Evolutionary conservation across 2,113 vertebrate species (phyloP).

Genomic region (Nematolebias whitei): DNA sequence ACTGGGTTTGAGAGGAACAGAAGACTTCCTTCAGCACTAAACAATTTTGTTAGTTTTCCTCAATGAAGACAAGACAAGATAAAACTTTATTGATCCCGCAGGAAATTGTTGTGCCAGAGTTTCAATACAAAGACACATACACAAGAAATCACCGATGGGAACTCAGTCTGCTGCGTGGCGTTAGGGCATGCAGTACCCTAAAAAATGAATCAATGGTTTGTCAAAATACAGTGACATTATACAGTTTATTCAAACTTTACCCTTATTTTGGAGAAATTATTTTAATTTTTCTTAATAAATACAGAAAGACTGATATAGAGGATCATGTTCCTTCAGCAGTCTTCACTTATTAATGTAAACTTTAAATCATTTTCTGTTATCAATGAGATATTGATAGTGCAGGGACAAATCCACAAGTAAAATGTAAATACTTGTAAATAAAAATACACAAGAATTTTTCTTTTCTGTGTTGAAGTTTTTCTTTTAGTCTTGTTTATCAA

Average conservation of each 20-base stretch:
- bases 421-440: not conserved
- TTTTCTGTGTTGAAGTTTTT: not conserved
- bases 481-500: not conserved
- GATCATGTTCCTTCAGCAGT: too few relatives aligned
- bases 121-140: too few relatives aligned
- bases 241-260: not conserved
- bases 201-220: not conserved
- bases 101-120: too few relatives aligned
- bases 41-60: not conserved
- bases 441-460: not conserved
- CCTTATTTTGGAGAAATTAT: too few relatives aligned
- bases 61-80: too few relatives aligned
- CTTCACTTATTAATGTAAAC: too few relatives aligned
- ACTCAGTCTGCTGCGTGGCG: too few relatives aligned
- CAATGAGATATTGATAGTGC: not conserved
- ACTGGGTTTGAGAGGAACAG: too few relatives aligned
- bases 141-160: too few relatives aligned
- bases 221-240: not conserved
- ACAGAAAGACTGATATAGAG: not conserved
- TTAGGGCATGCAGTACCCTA: too few relatives aligned
- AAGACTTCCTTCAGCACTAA: not conserved
- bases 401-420: not conserved
- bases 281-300: not conserved
- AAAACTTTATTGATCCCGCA: too few relatives aligned
- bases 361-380: not conserved